Base-by-base conservation (phyloP, 2,113 vertebrate species). In the Pyxicephalus adspersus region DNA sequence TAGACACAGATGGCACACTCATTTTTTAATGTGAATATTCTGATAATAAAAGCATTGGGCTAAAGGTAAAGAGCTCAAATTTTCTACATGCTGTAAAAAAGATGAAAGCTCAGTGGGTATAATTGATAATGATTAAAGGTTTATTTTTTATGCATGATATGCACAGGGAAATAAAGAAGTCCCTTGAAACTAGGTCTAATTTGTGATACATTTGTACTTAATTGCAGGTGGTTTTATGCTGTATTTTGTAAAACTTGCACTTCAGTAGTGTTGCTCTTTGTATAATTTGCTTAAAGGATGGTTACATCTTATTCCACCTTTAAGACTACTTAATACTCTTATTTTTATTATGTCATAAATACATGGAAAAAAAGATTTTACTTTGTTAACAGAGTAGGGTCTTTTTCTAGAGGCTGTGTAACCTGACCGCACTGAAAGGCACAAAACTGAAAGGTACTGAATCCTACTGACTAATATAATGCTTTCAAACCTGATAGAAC, bases 121-220 rank as follows among this genome's bases (percentile, higher is more conserved):
- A 67, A 79, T 79, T 79, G 76, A 50, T 68, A 68, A 79, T 79
- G 76, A 79, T 79, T 67, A 79, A 79, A 79, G 64, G 54, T 68
- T 68, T 79, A 79, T 54, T 68, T 60, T 79, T 29, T 79, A 67
- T 79, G 67, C 68, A 57, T 79, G 64, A 79, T 67, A 68, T 79
- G 64, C 64, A 79, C 58, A 31, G 31, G 50, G 64, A 68, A 68
- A 58, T 58, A 31, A 64, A 67, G 64, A 64, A 68, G 63, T 79
- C 64, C 54, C 52, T 67, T 38, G 54, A 79, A 79, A 68, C 29
- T 58, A 67, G 26, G 52, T 79, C 76, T 68, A 55, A 60, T 79
- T 78, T 78, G 26, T 25, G 52, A 78, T 67, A 77, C 63, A 77
- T 77, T 77, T 77, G 63, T 55, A 26, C 38, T 55, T 77, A 79